Conservation (phyloP, 2,888 invertebrate species). For the Galerucella pusilla region DNA sequence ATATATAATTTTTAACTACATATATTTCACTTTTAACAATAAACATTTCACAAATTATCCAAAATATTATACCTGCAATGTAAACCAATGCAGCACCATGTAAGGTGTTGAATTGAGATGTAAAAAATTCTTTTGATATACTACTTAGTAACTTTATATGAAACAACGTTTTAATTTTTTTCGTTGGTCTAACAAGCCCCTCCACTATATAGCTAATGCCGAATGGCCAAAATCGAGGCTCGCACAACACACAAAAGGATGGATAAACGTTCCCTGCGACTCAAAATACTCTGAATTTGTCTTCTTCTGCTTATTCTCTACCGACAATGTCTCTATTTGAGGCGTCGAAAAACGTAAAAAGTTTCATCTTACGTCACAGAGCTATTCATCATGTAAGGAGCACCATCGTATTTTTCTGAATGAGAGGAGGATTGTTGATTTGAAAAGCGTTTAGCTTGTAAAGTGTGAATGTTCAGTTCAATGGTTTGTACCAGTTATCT, state of each 20-base stretch:
- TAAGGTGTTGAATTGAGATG: too few species aligned
- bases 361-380: conserved; percentile 17
- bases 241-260: conserved; percentile 49
- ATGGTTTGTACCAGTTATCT: background rate
- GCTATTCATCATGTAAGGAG: conserved; percentile 11
- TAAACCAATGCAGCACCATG: too few species aligned
- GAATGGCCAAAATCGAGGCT: conserved; percentile 2
- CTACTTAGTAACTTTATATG: too few species aligned
- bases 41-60: too few species aligned
- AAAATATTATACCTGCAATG: too few species aligned
- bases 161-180: too few species aligned
- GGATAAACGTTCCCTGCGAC: conserved; percentile 56
- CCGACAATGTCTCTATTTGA: conserved; percentile 8
- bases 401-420: background rate
- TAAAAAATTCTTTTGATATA: too few species aligned
- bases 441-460: background rate
- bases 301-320: conserved; percentile 41
- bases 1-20: too few species aligned
- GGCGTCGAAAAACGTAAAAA: conserved; percentile 20
- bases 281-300: conserved; percentile 58
- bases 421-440: background rate
- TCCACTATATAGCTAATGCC: background rate
- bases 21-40: too few species aligned
- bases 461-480: background rate
- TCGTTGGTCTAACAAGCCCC: background rate